These are phyloP conservation scores for Todiramphus chloris DNA, from an alignment of 2,113 vertebrate species.

Conservation along the genomic window DNA sequence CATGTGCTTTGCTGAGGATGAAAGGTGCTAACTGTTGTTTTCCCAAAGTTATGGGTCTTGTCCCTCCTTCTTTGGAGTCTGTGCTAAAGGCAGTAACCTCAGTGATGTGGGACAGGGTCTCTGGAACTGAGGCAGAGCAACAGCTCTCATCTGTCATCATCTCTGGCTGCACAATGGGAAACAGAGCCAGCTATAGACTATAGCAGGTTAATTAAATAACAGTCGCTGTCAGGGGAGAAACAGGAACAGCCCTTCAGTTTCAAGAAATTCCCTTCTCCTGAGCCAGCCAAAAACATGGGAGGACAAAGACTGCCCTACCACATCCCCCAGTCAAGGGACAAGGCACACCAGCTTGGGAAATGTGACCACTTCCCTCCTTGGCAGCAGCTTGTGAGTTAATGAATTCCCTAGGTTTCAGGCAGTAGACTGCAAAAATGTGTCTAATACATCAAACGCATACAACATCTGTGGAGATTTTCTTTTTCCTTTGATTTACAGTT, in stretches of 20 bases:
- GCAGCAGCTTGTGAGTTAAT: conserved; percentile 47
- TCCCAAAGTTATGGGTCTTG: neutral
- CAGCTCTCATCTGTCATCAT: neutral
- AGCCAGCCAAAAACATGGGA: neutral
- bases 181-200: neutral
- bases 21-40: neutral
- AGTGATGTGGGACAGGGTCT: neutral
- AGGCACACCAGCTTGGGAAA: neutral
- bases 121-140: neutral
- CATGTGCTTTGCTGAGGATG: neutral
- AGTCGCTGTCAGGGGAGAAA: neutral
- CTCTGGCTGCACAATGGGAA: neutral
- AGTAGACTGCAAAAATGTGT: conserved; percentile 41
- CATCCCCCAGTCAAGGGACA: neutral
- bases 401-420: conserved; percentile 49
- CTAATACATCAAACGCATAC: conserved; percentile 46
- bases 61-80: neutral
- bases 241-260: neutral
- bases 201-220: conserved; percentile 12
- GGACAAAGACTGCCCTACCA: conserved; percentile 1
- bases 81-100: neutral
- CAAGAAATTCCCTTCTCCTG: neutral
- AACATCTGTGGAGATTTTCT: conserved; percentile 52
- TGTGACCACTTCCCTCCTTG: neutral
- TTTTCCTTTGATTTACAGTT: conserved; percentile 52